Evolutionary conservation across 2,888 invertebrate genomes (phyloP).

Genomic region (Dicyrtoma fusca): DNA sequence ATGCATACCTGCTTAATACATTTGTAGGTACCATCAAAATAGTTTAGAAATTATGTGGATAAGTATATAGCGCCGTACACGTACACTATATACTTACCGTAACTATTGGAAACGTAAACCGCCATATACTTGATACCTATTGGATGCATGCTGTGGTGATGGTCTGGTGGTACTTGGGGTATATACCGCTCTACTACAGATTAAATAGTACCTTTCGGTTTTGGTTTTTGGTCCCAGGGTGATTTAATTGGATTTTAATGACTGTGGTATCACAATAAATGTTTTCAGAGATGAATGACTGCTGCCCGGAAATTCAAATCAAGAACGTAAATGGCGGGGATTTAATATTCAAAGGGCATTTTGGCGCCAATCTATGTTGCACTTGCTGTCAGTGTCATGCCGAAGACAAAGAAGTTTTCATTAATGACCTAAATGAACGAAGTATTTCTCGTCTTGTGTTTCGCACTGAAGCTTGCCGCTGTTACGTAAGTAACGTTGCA

Average conservation of each 20-base stretch:
- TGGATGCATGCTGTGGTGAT: too few species aligned
- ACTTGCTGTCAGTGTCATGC: constrained; percentile 32
- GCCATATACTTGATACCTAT: too few species aligned
- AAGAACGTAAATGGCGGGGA: constrained; percentile 33
- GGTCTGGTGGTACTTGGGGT: too few species aligned
- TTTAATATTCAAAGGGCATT: constrained; percentile 30
- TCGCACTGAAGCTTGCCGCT: constrained; percentile 25
- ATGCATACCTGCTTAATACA: too few species aligned
- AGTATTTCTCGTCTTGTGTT: constrained; percentile 30
- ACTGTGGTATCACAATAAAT: constrained; percentile 5
- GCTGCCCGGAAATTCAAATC: constrained; percentile 33
- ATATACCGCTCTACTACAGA: too few species aligned
- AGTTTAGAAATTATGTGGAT: too few species aligned
- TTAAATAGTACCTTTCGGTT: too few species aligned
- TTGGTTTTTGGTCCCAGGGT: neutral
- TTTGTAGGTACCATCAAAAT: too few species aligned
- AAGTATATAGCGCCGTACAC: too few species aligned
- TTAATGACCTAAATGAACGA: constrained; percentile 28
- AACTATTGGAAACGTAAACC: too few species aligned
- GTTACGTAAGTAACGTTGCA: constrained; percentile 34
- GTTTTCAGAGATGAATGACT: constrained; percentile 30
- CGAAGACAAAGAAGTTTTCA: constrained; percentile 36
- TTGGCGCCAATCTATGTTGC: constrained; percentile 22
- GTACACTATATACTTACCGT: too few species aligned
- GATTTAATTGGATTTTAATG: constrained; percentile 17